Evolutionary conservation across 2,888 invertebrate genomes (phyloP).

Genomic region (Drosophila imparisetae): DNA sequence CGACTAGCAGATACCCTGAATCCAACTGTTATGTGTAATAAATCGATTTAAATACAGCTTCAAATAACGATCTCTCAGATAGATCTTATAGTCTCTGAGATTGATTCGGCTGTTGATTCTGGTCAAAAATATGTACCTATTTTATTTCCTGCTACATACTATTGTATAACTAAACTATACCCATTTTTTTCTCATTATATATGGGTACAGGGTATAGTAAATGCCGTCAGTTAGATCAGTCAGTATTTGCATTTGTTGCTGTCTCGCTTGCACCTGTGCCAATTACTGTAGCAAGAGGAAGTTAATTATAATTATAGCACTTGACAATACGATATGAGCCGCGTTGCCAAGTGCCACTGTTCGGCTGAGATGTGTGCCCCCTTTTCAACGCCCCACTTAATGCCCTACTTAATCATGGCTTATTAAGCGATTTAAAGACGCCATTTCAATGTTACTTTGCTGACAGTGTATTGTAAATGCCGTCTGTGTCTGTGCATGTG

Average conservation of each 20-base stretch:
- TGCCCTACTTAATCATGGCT: slow-evolving; percentile 61
- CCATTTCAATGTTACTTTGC: slow-evolving; percentile 65
- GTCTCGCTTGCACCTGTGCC: slow-evolving; percentile 44
- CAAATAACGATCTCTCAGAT: background rate
- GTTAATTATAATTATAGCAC: slow-evolving; percentile 43
- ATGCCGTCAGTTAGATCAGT: slow-evolving; percentile 43
- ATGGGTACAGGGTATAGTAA: background rate
- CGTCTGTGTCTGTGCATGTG: slow-evolving; percentile 22
- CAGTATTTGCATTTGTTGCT: slow-evolving; percentile 11
- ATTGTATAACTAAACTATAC: too few relatives aligned
- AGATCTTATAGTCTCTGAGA: background rate
- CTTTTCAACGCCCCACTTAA: slow-evolving; percentile 5
- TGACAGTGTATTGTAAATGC: slow-evolving; percentile 23
- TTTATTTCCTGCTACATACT: background rate
- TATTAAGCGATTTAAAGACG: slow-evolving; percentile 67
- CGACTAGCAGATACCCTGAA: background rate
- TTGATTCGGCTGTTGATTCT: background rate
- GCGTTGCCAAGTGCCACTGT: slow-evolving; percentile 20
- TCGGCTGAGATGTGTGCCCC: background rate
- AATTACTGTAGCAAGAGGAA: slow-evolving; percentile 22
- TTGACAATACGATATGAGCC: slow-evolving; percentile 47
- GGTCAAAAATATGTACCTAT: background rate
- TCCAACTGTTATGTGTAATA: background rate
- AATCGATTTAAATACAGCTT: background rate
- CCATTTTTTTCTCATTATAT: background rate